Percentiles rank a stretch among this genome's conserved stretches.
phyloP scores from a whole-genome alignment of 1,140 invertebrate species.

The Drosophila tristis region DNA sequence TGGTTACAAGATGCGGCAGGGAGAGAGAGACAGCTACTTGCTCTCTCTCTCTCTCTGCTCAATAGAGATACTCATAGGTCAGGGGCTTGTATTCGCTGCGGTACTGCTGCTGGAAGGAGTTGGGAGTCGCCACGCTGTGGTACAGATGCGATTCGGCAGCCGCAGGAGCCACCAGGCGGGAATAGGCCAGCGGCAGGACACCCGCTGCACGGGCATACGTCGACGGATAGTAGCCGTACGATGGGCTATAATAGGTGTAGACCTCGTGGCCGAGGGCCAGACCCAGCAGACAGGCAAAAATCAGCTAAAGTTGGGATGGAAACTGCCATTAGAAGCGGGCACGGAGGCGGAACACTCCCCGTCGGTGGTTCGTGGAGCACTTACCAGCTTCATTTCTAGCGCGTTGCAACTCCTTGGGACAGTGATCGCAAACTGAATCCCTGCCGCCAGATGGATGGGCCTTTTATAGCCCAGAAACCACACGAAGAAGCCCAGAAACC shows the following conservation, averaged over 20 bases:
- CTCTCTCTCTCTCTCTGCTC: slow-evolving; percentile 1
- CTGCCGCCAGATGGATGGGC: background rate
- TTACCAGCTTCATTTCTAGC: slow-evolving; percentile 65
- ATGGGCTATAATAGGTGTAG: slow-evolving; percentile 57
- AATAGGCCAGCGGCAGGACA: slow-evolving; percentile 64
- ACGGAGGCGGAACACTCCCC: no score
- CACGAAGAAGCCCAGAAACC: background rate
- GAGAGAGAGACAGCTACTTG: slow-evolving; percentile 12
- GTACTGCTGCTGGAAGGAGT: slow-evolving; percentile 79
- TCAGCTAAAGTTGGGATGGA: slow-evolving; percentile 30
- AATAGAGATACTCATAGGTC: slow-evolving; percentile 73
- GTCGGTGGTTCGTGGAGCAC: background rate
- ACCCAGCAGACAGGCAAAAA: slow-evolving; percentile 55
- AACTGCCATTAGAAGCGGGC: background rate
- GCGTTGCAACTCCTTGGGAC: slow-evolving; percentile 25
- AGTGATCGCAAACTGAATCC: slow-evolving; percentile 49
- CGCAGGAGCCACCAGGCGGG: slow-evolving; percentile 55
- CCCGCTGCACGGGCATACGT: slow-evolving; percentile 36
- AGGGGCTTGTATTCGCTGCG: slow-evolving; percentile 74
- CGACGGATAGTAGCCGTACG: slow-evolving; percentile 43
- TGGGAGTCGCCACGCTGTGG: slow-evolving; percentile 72
- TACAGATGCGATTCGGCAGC: slow-evolving; percentile 64
- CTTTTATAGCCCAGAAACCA: slow-evolving; percentile 59
- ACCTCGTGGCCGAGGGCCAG: slow-evolving; percentile 57
- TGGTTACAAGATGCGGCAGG: slow-evolving; percentile 1